These are phyloP conservation scores for Bovichtus variegatus DNA, from an alignment of 2,797 vertebrate genomes.

Conservation along the genomic window DNA sequence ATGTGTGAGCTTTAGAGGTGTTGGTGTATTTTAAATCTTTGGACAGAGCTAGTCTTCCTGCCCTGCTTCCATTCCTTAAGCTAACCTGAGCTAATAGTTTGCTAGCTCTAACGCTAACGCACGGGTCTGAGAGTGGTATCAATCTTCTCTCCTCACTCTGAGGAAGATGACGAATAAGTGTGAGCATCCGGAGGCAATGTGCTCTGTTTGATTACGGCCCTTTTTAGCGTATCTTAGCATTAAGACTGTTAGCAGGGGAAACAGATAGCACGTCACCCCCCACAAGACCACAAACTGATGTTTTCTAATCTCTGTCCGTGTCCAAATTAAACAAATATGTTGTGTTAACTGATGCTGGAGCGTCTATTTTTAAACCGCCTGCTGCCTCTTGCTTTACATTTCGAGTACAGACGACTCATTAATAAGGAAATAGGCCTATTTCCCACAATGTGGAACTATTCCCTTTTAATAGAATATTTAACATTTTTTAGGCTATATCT, in stretches of 20 bases:
- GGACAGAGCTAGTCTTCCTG: not conserved
- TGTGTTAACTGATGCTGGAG: not conserved
- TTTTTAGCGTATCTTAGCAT: not conserved
- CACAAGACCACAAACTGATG: not conserved
- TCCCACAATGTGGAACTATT: not conserved
- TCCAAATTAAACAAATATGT: not conserved
- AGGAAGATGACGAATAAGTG: not conserved
- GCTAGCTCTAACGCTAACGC: too few species aligned
- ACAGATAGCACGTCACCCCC: not conserved
- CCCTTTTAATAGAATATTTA: slow-evolving; percentile 8
- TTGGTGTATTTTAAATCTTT: not conserved
- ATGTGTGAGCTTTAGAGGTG: not conserved
- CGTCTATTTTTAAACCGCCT: not conserved
- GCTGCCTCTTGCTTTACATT: not conserved
- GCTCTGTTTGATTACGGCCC: not conserved
- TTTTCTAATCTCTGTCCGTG: not conserved
- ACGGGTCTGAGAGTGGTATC: too few species aligned
- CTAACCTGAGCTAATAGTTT: slow-evolving; percentile 1
- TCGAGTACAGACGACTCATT: not conserved
- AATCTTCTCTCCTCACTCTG: not conserved
- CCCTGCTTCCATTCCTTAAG: not conserved
- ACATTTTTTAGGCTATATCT: not conserved
- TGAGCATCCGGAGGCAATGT: not conserved
- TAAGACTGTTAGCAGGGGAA: not conserved
- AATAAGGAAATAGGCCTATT: slow-evolving; percentile 3